phyloP scores from a whole-genome alignment of 2,888 invertebrate genomes.

The Melangyna quadrimaculata region DNA sequence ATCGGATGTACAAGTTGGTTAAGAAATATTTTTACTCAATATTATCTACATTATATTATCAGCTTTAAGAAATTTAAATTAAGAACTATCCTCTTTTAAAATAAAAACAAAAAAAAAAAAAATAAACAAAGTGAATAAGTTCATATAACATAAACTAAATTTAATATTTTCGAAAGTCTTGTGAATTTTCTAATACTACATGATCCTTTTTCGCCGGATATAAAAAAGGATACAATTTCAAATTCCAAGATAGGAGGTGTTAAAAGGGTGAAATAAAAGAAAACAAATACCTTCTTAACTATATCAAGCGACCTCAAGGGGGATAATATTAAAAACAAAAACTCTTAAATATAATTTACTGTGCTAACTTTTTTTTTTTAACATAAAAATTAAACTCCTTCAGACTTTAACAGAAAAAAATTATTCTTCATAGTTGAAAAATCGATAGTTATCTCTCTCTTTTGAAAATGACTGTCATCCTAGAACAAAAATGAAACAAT shows the following conservation, averaged over 20 bases:
- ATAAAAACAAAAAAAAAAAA: neutral
- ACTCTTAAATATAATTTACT: neutral
- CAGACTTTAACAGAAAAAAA: neutral
- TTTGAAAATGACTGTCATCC: constrained; percentile 35
- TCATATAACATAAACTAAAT: neutral
- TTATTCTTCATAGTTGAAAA: constrained; percentile 49
- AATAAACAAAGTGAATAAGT: neutral
- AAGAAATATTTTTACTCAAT: constrained; percentile 23
- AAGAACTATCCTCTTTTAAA: neutral
- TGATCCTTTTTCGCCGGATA: constrained; percentile 8
- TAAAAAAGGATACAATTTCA: neutral
- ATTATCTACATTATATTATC: constrained; percentile 16
- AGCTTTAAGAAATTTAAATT: neutral
- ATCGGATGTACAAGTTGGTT: constrained; percentile 38
- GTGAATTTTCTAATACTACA: neutral
- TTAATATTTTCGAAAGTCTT: neutral
- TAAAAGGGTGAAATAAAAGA: neutral
- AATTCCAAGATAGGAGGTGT: constrained; percentile 10
- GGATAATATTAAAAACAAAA: neutral
- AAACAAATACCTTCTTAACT: neutral
- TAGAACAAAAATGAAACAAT: constrained; percentile 34
- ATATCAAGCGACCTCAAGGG: neutral
- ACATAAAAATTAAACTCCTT: neutral
- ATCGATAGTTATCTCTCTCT: constrained; percentile 57
- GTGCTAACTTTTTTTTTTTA: neutral